phyloP scores from a whole-genome alignment of 2,888 invertebrate genomes.

The Melanargia galathea region DNA sequence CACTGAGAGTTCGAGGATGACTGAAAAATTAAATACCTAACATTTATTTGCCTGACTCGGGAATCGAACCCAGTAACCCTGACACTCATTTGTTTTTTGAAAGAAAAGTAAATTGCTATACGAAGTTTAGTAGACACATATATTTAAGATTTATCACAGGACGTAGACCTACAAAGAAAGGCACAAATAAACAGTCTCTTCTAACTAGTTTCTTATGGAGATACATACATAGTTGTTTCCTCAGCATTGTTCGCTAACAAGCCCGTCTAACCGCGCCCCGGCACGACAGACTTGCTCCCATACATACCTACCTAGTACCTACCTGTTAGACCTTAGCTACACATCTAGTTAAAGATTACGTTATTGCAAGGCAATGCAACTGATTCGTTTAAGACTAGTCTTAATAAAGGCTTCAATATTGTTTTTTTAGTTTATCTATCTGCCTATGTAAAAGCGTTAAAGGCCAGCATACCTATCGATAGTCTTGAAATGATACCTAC shows the following conservation, averaged over 20 bases:
- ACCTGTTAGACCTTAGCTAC: not conserved
- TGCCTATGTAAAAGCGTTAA: too few relatives aligned
- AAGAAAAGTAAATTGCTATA: not conserved
- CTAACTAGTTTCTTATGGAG: conserved; percentile 42
- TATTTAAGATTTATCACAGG: conserved; percentile 15
- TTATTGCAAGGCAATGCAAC: not conserved
- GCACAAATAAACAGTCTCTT: conserved; percentile 31
- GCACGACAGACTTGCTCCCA: conserved; percentile 55
- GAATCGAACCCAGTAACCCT: too few relatives aligned
- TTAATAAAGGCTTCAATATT: too few relatives aligned
- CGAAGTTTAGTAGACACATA: not conserved
- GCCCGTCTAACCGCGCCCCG: conserved; percentile 68
- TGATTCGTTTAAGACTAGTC: not conserved
- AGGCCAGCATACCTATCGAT: too few relatives aligned
- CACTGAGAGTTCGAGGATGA: too few relatives aligned
- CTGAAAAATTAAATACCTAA: too few relatives aligned
- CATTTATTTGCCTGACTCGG: too few relatives aligned
- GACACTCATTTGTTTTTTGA: too few relatives aligned
- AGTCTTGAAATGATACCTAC: too few relatives aligned
- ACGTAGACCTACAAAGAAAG: conserved; percentile 24
- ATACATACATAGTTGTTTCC: conserved; percentile 53
- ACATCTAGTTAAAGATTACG: conserved; percentile 4
- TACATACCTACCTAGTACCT: conserved; percentile 7
- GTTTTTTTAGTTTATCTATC: too few relatives aligned
- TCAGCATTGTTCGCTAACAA: conserved; percentile 75